These are phyloP conservation scores for Ascaphus truei DNA, from an alignment of 2,113 vertebrate species.

Conservation along the genomic window DNA sequence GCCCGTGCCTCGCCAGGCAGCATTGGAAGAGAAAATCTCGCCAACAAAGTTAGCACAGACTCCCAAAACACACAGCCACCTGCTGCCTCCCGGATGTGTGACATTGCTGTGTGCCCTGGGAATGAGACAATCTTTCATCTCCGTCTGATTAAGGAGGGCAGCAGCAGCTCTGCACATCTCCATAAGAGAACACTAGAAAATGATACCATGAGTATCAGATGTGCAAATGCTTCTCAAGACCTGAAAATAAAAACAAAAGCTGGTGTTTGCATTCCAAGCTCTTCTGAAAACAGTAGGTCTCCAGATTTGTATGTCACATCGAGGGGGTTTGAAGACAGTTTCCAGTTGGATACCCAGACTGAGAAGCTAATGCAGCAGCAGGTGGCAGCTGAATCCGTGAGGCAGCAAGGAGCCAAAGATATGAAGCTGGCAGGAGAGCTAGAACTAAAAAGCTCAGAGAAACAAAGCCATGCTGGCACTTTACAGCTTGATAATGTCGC, in stretches of 20 bases:
- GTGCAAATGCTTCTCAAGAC: too few relatives aligned
- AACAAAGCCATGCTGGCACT: not conserved
- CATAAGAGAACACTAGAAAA: too few relatives aligned
- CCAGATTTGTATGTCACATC: slow-evolving; percentile 56
- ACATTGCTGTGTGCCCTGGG: too few relatives aligned
- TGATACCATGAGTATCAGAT: too few relatives aligned
- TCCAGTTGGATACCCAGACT: slow-evolving; percentile 87
- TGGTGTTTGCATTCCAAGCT: slow-evolving; percentile 25
- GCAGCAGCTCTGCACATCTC: too few relatives aligned
- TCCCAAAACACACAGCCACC: not conserved
- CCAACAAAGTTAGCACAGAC: not conserved
- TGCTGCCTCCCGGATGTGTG: not conserved
- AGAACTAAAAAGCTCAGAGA: slow-evolving; percentile 1
- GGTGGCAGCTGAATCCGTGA: slow-evolving; percentile 40
- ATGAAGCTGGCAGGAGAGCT: slow-evolving; percentile 13
- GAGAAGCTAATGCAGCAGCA: slow-evolving; percentile 80
- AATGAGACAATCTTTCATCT: not conserved
- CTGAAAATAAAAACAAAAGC: slow-evolving; percentile 34
- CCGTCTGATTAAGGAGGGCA: too few relatives aligned
- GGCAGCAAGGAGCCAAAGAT: slow-evolving; percentile 31
- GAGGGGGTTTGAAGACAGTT: slow-evolving; percentile 81
- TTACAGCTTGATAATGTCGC: slow-evolving; percentile 13
- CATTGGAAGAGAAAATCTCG: too few relatives aligned
- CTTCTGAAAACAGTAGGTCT: slow-evolving; percentile 49
- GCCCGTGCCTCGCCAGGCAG: not conserved